Conservation (phyloP, 2,888 invertebrate species). For the Cantharis nigra region DNA sequence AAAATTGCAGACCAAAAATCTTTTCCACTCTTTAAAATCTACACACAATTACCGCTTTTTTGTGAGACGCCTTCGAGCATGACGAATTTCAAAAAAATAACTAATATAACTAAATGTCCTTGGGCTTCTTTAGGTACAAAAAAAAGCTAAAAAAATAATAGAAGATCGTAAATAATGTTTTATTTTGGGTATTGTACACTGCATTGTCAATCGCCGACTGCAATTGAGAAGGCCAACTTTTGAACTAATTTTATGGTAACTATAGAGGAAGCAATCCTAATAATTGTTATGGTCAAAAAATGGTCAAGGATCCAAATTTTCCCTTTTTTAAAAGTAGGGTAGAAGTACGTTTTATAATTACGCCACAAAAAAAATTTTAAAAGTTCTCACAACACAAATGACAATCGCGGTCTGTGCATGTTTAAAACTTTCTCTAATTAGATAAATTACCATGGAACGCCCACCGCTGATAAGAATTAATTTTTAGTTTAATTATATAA, state of each 20-base stretch:
- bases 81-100: constrained; percentile 13
- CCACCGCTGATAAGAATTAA: not conserved
- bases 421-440: constrained; percentile 1
- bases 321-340: not conserved
- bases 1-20: not conserved
- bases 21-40: not conserved
- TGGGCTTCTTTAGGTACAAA: constrained; percentile 10
- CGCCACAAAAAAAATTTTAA: not conserved
- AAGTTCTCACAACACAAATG: not conserved
- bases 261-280: not conserved
- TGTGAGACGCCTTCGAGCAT: not conserved
- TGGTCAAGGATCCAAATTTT: not conserved
- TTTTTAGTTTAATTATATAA: not conserved
- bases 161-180: constrained; percentile 17
- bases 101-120: constrained; percentile 1
- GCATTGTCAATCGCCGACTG: not conserved
- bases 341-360: not conserved
- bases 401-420: not conserved
- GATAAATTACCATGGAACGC: not conserved
- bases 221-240: not conserved
- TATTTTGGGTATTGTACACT: not conserved
- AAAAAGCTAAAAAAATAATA: constrained; percentile 18
- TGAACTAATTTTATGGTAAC: not conserved
- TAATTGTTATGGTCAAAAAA: not conserved
- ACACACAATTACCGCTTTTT: not conserved